Percentiles rank a stretch among this genome's conserved stretches.
phyloP scores from a whole-genome alignment of 2,113 vertebrate species.

The Nycticryphes semicollaris region DNA sequence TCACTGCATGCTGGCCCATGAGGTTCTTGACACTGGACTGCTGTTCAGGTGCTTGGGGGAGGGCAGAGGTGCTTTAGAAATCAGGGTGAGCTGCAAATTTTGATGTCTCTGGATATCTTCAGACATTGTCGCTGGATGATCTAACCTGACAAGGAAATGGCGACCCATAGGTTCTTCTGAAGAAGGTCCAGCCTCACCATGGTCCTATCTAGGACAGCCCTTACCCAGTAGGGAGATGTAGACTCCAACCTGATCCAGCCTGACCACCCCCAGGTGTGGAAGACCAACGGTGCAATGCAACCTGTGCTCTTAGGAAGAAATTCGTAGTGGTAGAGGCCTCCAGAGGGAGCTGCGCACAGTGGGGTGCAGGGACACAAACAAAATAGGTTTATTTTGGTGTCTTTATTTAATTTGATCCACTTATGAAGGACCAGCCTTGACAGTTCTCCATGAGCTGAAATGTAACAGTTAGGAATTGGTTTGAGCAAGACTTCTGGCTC shows the following conservation, averaged over 20 bases:
- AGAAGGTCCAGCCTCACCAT: rapidly evolving
- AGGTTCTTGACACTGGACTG: neutral
- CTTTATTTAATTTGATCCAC: neutral
- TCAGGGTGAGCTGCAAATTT: neutral
- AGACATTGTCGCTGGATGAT: neutral
- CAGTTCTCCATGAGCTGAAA: neutral
- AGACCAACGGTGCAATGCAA: neutral
- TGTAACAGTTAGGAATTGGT: neutral
- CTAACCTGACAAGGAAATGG: neutral
- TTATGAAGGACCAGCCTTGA: neutral
- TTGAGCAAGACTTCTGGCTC: neutral
- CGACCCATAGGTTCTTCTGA: neutral
- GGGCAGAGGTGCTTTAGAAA: neutral
- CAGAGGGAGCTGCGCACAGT: neutral
- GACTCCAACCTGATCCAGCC: neutral
- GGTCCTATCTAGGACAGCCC: neutral
- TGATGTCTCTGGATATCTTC: neutral
- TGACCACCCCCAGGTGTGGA: neutral
- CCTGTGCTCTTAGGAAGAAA: neutral
- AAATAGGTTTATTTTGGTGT: neutral
- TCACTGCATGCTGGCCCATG: neutral
- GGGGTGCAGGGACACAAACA: too few species aligned
- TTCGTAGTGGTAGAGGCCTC: neutral
- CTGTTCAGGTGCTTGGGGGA: neutral
- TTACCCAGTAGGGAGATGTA: neutral